A percentile compares a stretch with the other conserved stretches of the same genome.
These are phyloP conservation scores for Acronicta leporina DNA, from an alignment of 2,888 invertebrate species.

Conservation along the genomic window DNA sequence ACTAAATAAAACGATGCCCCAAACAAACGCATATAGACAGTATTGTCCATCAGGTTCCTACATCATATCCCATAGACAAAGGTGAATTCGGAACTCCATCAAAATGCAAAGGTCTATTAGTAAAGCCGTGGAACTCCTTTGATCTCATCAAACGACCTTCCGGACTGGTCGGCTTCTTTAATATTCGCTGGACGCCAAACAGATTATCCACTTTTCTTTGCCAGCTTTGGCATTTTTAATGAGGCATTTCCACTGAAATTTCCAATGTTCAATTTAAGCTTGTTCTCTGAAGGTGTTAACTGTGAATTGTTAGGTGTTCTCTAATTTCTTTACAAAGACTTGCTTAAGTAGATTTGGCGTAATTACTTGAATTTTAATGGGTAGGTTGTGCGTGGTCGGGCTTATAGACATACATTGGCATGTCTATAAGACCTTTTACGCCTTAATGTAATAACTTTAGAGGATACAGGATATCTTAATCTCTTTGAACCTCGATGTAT, in stretches of 20 bases:
- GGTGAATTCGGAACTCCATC: conserved; percentile 57
- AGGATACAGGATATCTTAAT: not conserved
- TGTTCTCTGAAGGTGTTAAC: conserved; percentile 59
- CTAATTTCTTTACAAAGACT: conserved; percentile 43
- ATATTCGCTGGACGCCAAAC: conserved; percentile 80
- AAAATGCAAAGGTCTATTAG: conserved; percentile 84
- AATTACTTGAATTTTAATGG: conserved; percentile 13
- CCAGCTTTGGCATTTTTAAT: conserved; percentile 83
- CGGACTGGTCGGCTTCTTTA: conserved; percentile 77
- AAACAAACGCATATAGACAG: conserved; percentile 16
- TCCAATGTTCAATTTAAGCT: conserved; percentile 68
- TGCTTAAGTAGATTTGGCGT: conserved; percentile 18
- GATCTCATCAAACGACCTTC: conserved; percentile 80
- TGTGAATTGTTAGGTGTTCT: conserved; percentile 50
- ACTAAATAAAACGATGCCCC: conserved; percentile 10
- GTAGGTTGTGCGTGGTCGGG: not conserved
- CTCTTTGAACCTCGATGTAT: not conserved
- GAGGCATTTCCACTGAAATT: conserved; percentile 75
- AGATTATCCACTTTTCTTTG: conserved; percentile 85
- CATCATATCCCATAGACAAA: conserved; percentile 33
- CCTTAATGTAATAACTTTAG: not conserved
- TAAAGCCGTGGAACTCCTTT: conserved; percentile 76
- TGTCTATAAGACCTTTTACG: not conserved
- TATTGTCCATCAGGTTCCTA: conserved; percentile 35
- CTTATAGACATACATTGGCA: not conserved